These are phyloP conservation scores for Peromyscus attwateri DNA, from an alignment of 2,797 vertebrate genomes.

Conservation along the genomic window DNA sequence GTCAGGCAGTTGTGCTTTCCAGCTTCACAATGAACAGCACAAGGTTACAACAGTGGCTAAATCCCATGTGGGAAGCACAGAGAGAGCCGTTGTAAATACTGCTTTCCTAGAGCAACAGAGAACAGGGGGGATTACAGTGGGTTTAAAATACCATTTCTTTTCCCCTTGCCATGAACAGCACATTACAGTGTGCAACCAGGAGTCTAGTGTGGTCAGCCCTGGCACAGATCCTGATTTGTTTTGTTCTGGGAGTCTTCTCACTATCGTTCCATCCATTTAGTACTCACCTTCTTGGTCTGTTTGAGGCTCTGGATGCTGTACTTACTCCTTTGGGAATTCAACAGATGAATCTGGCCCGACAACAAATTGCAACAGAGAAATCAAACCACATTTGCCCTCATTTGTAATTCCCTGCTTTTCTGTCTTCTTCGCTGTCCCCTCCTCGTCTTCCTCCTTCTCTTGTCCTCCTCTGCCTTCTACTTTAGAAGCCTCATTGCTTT, in stretches of 20 bases:
- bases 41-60: constrained; percentile 82
- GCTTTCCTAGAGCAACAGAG: constrained; percentile 62
- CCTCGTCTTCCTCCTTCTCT: background rate
- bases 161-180: background rate
- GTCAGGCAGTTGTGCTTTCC: constrained; percentile 66
- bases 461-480: background rate
- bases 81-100: constrained; percentile 64
- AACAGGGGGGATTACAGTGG: constrained; percentile 71
- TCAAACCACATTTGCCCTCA: background rate
- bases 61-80: constrained; percentile 74
- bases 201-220: constrained; percentile 4
- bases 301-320: constrained; percentile 27
- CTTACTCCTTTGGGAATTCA: constrained; percentile 46
- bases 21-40: constrained; percentile 81
- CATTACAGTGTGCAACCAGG: background rate
- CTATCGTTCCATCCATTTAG: constrained; percentile 1
- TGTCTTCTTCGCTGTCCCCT: background rate
- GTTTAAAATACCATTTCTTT: constrained; percentile 71
- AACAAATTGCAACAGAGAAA: constrained; percentile 37
- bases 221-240: background rate
- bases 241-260: constrained; percentile 49
- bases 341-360: background rate
- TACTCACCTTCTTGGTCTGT: constrained; percentile 1
- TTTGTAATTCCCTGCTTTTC: background rate
- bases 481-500: background rate